Evolutionary conservation across 2,797 vertebrate species (phyloP), one percentile per base, ranked within the genome.

Genomic region (Silurus lanzhouensis): DNA sequence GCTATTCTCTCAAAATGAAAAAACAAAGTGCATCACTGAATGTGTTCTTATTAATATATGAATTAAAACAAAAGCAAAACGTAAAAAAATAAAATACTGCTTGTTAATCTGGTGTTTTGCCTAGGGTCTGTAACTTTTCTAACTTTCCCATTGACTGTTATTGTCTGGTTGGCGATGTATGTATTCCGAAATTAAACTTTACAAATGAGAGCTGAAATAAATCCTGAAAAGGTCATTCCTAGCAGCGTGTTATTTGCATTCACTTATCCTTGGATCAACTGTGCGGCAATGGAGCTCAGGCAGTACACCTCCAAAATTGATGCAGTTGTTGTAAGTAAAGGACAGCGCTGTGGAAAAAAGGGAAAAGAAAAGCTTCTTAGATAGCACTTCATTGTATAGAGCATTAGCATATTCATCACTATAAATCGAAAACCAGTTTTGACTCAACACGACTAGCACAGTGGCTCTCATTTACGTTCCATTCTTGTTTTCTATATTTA

Each of bases 51-150:
- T 78, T 68, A 52, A 19, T 13, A 55, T 52, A 83, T 58, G 68
- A 81, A 79, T 88, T 81, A 87, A 64, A 74, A 88, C 68, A 44
- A 77, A 67, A 80, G 46, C 46, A 48, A 76, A 86, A 88, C 79
- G 79, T 38, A 38, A 38, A 52, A 52, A 10, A 52, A 52, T 83
- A 74, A 77, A 86, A 88, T 70, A 82, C 22, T 81, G 27, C 81
- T 86, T 66, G 79, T 88, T 84, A 87, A 86, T 89, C 87, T 88
- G 63, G 25, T 85, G 83, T 72, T 79, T 87, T 58, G 22, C 86
- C 88, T 88, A 90, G 88, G 85, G 83, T 61, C 86, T 85, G 86
- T 87, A 87, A 84, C 85, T 87, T 90, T 87, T 76, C 71, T 71
- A 86, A 88, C 83, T 83, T 78, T 88, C 48, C n/a, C 85, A 76